Evolutionary conservation across 1,140 invertebrate species (phyloP).

Genomic region (Drosophila ohnishii): DNA sequence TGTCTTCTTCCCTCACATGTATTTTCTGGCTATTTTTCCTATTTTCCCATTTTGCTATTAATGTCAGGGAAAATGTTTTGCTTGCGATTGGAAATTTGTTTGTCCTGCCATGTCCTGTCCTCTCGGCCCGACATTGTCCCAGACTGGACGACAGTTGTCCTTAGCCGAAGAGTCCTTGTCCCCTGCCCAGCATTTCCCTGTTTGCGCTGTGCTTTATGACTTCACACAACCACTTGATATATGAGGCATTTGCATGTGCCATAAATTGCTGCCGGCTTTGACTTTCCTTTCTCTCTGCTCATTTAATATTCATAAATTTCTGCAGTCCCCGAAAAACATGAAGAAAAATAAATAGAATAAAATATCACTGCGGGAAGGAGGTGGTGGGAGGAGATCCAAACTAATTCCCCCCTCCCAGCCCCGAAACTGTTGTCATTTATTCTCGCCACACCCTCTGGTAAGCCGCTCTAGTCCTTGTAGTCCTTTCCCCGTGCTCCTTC

Average conservation of each 20-base stretch:
- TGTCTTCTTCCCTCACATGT: conserved; percentile 10
- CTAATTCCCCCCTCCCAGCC: conserved; percentile 60
- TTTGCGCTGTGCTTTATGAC: conserved; percentile 59
- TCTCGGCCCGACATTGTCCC: conserved; percentile 30
- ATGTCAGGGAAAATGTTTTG: conserved; percentile 74
- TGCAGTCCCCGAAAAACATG: conserved; percentile 30
- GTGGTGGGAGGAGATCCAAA: conserved; percentile 29
- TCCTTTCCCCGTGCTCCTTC: conserved; percentile 1
- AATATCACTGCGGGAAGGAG: conserved; percentile 14
- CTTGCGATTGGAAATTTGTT: conserved; percentile 79
- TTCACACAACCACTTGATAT: conserved; percentile 71
- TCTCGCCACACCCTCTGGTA: conserved; percentile 46
- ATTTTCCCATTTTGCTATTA: conserved; percentile 69
- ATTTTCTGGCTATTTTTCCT: conserved; percentile 12
- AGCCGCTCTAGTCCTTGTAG: conserved; percentile 22
- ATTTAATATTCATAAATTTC: conserved; percentile 81
- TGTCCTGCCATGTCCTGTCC: conserved; percentile 57
- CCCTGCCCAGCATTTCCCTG: not conserved
- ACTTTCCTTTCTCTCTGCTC: conserved; percentile 33
- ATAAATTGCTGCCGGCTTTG: conserved; percentile 63
- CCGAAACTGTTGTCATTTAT: conserved; percentile 67
- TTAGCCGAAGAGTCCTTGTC: conserved; percentile 1
- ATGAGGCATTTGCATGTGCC: conserved; percentile 79
- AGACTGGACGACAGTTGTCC: conserved; percentile 48
- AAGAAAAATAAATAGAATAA: conserved; percentile 50